phyloP scores from a whole-genome alignment of 2,888 invertebrate genomes.

The Chymomyza amoena region DNA sequence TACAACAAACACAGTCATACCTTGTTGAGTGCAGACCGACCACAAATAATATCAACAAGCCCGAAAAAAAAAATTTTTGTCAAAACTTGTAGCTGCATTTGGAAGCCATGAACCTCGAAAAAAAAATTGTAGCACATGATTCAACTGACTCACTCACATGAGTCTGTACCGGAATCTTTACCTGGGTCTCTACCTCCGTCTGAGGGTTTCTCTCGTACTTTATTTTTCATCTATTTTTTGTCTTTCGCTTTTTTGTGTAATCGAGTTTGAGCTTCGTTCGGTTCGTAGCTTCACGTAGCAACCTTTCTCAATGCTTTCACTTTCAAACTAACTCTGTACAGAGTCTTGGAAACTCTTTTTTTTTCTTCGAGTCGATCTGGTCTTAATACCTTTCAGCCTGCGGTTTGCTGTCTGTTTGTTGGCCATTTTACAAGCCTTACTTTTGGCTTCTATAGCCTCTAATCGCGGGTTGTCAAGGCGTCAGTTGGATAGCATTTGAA shows the following conservation, averaged over 20 bases:
- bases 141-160: slow-evolving; percentile 33
- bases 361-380: slow-evolving; percentile 17
- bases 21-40: slow-evolving; percentile 2
- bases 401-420: slow-evolving; percentile 26
- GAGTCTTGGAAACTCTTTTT: slow-evolving; percentile 25
- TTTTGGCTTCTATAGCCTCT: slow-evolving; percentile 19
- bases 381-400: slow-evolving; percentile 22
- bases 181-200: slow-evolving; percentile 13
- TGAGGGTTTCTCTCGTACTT: slow-evolving; percentile 22
- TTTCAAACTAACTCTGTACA: slow-evolving; percentile 54
- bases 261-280: slow-evolving; percentile 35
- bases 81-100: background rate
- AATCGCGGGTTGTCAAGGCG: slow-evolving; percentile 6
- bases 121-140: slow-evolving; percentile 23
- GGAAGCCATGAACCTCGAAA: background rate
- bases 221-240: slow-evolving; percentile 6
- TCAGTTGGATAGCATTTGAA: slow-evolving; percentile 23
- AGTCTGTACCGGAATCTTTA: no score
- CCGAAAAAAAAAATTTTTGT: background rate
- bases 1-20: background rate
- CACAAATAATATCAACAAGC: background rate
- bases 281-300: slow-evolving; percentile 38
- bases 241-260: slow-evolving; percentile 33
- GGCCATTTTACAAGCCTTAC: background rate
- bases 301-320: slow-evolving; percentile 65